These are phyloP conservation scores for Chironex yamaguchii DNA, from an alignment of 30 jellyfish, hydroid and myxozoan species.

Conservation along the genomic window DNA sequence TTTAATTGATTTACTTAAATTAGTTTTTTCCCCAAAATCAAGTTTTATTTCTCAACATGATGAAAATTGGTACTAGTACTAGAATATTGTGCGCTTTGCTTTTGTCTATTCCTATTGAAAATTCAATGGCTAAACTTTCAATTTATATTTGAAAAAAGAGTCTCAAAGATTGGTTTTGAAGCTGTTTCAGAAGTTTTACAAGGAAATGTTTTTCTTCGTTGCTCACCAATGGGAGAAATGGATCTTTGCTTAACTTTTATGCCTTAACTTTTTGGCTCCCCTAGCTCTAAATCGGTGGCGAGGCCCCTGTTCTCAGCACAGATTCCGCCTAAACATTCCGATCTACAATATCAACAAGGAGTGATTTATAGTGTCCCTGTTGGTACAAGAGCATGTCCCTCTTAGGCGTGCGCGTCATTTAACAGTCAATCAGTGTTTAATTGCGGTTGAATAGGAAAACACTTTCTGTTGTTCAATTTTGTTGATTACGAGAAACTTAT, in stretches of 20 bases:
- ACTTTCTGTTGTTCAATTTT: too few species aligned
- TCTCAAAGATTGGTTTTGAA: background rate
- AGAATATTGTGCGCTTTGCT: background rate
- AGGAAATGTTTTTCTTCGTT: background rate
- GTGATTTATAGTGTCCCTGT: too few species aligned
- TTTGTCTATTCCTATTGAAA: background rate
- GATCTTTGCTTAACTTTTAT: background rate
- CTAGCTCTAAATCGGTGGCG: background rate
- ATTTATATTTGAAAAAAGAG: background rate
- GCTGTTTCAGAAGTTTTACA: background rate
- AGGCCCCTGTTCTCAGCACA: background rate
- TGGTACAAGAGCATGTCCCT: too few species aligned
- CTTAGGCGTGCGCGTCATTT: too few species aligned
- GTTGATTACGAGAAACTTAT: too few species aligned
- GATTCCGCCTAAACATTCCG: too few species aligned
- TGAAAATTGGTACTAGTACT: background rate
- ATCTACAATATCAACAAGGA: too few species aligned
- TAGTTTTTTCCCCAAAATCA: background rate
- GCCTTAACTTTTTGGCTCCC: background rate
- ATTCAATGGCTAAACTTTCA: background rate
- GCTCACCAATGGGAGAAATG: background rate
- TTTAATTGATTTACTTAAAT: background rate
- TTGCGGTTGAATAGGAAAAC: too few species aligned
- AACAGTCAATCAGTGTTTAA: too few species aligned
- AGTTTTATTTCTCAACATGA: background rate